Base-by-base conservation (phyloP, 2,888 invertebrate genomes). In the Tinea pellionella region DNA sequence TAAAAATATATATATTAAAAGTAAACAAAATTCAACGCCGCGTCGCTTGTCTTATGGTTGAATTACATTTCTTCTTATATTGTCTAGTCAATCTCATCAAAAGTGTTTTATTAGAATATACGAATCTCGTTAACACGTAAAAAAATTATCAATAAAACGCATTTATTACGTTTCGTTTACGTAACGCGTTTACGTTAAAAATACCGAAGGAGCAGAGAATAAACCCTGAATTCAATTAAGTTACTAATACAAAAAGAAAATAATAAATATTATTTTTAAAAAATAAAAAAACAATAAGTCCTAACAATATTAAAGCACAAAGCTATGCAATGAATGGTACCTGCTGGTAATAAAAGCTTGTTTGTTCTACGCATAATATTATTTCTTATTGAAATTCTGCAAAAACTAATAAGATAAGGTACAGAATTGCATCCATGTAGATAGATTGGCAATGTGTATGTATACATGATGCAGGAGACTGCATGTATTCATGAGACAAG, bases 401-500 rank as follows among this genome's bases (percentile, higher is more conserved):
- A 47, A 47, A 47, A 47, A 47, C 47, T 47, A 47, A 47, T 47
- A 47, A 47, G 47, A 8, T 47, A 16, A 47, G 15, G 12, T n/a
- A 16, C 47, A 16, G 16, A 47, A 47, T 37, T 47, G 16, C 13
- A 24, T 53, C 13, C 53, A 53, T 53, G 24, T 51, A 15, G 15
- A 43, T 47, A 24, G 53, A 24, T 24, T 53, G 53, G 12, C 18
- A 4, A 18, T n/a, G 24, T 53, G 24, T n/a, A n/a, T 15, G 12
- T 47, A 24, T 19, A 53, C 53, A 53, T 53, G 53, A 24, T 19
- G 24, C 53, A 53, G 18, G 53, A 53, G 53, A 11, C 53, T 53
- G 53, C 12, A 24, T 24, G 53, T 24, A 53, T 53, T 53, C 53
- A 53, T 53, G n/a, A 53, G 47, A 53, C 53, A 57, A 57, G 15